Evolutionary conservation across 1,140 invertebrate genomes (phyloP), one percentile per base, ranked within the genome.

Genomic region (Habropoda laboriosa): DNA sequence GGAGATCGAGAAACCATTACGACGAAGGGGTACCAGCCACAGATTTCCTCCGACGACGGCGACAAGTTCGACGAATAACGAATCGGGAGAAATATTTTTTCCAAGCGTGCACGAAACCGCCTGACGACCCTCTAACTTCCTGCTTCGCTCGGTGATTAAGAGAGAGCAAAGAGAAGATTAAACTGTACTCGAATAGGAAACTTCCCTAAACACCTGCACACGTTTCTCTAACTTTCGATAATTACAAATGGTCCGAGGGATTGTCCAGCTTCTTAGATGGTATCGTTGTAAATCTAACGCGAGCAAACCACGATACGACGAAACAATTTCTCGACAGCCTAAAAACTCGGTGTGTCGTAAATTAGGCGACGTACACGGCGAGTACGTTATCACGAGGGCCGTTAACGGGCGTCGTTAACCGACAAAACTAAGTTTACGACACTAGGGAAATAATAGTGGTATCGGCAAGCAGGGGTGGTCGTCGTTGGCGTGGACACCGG

Each of bases 1-100:
- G 64, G 63, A 66, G 57, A 86, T 86, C 74, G 76, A 55, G 75
- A 86, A 86, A 73, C 40, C 72, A 80, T 86, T 86, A 82, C 12
- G 40, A 35, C 21, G 38, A 7, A n/a, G n/a, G 27, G 80, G 83
- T 85, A 85, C 83, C 84, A 85, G 70, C 42, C 83, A 53, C 73
- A 74, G 79, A 81, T 85, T 79, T 57, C 68, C 79, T 61, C 83
- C 75, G 45, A 55, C 77, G 77, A 83, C 75, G 45, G 49, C 77
- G 77, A 83, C 58, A 47, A 75, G 30, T 66, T 68, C 49, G 72
- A 58, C 32, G 64, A 70, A 77, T 76, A 70, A 66, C 42, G 53
- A 49, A 70, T 55, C 61, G 63, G 63, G 40, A 53, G 80, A 79
- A 75, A 81, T 80, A 86, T 86, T 67, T 86, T 38, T 77, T 75